A percentile compares a stretch with the other conserved stretches of the same genome.
These are phyloP conservation scores for Epinotia bilunana DNA, from an alignment of 2,888 invertebrate species.

Conservation along the genomic window DNA sequence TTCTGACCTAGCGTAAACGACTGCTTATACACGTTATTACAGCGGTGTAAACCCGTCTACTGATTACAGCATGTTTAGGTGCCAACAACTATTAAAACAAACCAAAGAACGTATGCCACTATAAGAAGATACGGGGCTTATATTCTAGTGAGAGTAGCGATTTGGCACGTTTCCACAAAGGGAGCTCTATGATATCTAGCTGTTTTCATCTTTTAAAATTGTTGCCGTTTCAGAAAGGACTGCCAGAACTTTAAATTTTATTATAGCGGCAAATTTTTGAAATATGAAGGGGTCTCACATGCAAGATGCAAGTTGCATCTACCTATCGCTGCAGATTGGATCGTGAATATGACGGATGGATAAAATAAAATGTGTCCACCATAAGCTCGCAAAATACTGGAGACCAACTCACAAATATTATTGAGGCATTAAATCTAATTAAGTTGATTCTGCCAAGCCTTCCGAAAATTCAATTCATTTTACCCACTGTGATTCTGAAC, in stretches of 20 bases:
- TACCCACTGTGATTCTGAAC: neutral
- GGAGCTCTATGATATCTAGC: slow-evolving; percentile 48
- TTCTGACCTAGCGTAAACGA: too few species aligned
- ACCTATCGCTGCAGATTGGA: neutral
- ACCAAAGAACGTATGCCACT: slow-evolving; percentile 8
- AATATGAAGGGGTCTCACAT: neutral
- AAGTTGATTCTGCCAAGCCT: slow-evolving; percentile 19
- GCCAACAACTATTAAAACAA: slow-evolving; percentile 2
- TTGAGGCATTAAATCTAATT: slow-evolving; percentile 24
- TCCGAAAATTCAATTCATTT: slow-evolving; percentile 28
- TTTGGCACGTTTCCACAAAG: slow-evolving; percentile 47
- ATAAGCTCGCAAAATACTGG: neutral
- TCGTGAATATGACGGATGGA: neutral
- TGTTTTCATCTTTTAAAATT: slow-evolving; percentile 43
- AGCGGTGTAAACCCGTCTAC: neutral
- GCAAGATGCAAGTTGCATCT: neutral
- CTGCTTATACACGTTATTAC: too few species aligned
- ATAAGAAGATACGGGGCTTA: slow-evolving; percentile 39
- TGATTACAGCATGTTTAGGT: neutral
- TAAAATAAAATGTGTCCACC: neutral
- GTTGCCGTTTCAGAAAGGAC: slow-evolving; percentile 21
- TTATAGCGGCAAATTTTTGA: neutral
- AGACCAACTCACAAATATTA: slow-evolving; percentile 28
- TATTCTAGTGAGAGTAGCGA: slow-evolving; percentile 39
- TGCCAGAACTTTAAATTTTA: slow-evolving; percentile 34